These are phyloP conservation scores for Hydriomena furcata DNA, from an alignment of 2,888 invertebrate species.

Conservation along the genomic window DNA sequence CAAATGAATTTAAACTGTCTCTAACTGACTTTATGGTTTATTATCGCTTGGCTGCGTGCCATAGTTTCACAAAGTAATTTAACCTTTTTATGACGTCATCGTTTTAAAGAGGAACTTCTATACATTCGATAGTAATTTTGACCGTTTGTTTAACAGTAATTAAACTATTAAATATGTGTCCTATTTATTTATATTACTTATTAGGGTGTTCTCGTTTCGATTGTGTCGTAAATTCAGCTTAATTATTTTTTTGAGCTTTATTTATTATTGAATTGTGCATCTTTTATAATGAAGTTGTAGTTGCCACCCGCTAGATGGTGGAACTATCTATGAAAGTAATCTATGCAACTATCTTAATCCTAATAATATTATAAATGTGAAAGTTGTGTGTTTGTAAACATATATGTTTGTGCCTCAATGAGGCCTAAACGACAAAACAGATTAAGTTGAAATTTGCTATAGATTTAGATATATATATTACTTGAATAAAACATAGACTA, in stretches of 20 bases:
- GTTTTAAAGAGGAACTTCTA: background rate
- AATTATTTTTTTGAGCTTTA: slow-evolving; percentile 31
- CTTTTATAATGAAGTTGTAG: too few relatives aligned
- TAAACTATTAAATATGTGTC: slow-evolving; percentile 44
- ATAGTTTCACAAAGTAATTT: background rate
- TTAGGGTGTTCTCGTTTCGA: slow-evolving; percentile 44
- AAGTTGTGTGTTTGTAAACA: too few relatives aligned
- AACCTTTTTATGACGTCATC: background rate
- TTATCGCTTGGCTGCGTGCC: background rate
- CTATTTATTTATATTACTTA: slow-evolving; percentile 48
- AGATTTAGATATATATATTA: too few relatives aligned
- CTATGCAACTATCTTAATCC: too few relatives aligned
- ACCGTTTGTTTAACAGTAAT: slow-evolving; percentile 29
- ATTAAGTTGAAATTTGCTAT: too few relatives aligned
- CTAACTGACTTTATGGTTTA: background rate
- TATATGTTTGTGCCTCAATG: too few relatives aligned
- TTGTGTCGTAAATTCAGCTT: slow-evolving; percentile 48
- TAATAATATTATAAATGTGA: too few relatives aligned
- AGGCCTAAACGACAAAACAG: too few relatives aligned
- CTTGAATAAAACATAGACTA: too few relatives aligned
- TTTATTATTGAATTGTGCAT: background rate
- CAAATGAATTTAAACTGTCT: background rate
- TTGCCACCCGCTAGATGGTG: slow-evolving; percentile 5
- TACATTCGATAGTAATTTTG: background rate
- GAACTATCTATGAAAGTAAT: background rate